Base-by-base conservation (phyloP, 2,113 vertebrate species). In the Crocuta crocuta region DNA sequence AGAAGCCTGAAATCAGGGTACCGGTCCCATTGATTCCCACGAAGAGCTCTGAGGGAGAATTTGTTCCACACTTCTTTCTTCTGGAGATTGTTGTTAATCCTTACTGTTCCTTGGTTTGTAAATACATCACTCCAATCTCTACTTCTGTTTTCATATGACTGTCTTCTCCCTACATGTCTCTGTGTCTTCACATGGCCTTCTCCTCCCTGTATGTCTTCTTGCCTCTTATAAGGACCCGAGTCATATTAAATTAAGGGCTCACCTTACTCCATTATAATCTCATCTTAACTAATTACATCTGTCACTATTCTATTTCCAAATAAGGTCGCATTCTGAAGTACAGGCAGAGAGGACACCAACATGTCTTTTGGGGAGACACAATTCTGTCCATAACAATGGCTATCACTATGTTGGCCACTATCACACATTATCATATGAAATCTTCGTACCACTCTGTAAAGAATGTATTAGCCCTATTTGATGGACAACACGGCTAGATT, bases 241-340 rank as follows among this genome's bases (percentile, higher is more conserved):
- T 45, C 24, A 71, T 21, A 43, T 55, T 21, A 73, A 55, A 58
- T 73, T 81, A 96, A 95, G 16, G n/a, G 24, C 2, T 12, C 2
- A 79, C 16, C 5, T 10, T 78, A 58, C 16, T 96, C 4, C 33
- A 86, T 23, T 53, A 78, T 48, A 82, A 78, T 45, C 24, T 85
- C 31, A n/a, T 81, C 7, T 28, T 84, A 88, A 84, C 5, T 35
- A 95, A 86, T 53, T 92, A 43, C 16, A 78, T 78, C 61, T 90
- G 17, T 3, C 78, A 71, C 2, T 12, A 80, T 16, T 55, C 33
- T 66, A 68, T 74, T 84, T 84, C 35, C 45, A 80, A 89, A 80
- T 89, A 78, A 31, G 33, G 24, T 74, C 48, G 85, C 19, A 45
- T 79, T 89, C 35, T 92, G 55, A 79, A 6, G 11, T 80, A 31